Base-by-base conservation (phyloP, 2,888 invertebrate species). In the Pristionchus japonicus region DNA sequence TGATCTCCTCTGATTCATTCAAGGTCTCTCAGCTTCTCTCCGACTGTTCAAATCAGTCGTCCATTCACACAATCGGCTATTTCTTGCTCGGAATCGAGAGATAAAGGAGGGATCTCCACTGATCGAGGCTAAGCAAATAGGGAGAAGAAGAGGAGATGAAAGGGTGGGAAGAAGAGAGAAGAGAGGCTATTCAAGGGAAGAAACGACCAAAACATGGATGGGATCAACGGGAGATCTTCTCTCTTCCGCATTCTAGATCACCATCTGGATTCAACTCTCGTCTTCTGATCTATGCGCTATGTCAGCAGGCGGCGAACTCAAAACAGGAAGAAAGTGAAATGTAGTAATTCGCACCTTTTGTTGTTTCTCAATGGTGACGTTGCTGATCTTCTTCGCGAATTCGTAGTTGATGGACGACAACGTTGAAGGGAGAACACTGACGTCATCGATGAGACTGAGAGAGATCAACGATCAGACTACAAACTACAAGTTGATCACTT, bases 311-410 rank as follows among this genome's bases (percentile, higher is more conserved):
- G 31, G 31, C 31, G 11, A 34, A 61, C n/a, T 23, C 7, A 57
- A 47, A 6, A 47, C 47, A 47, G 47, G 47, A 47, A 52, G n/a
- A n/a, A n/a, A n/a, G n/a, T n/a, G 23, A 52, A 52, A 13, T 34
- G 67, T 17, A 17, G 20, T 20, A 37, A 31, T 70, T 31, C 31
- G 17, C 13, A 49, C 70, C 31, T 47, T 70, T n/a, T 67, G 47
- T 70, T 86, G 86, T 43, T 86, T 86, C 43, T 86, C 70, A 17
- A 37, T 31, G 43, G 70, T 27, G 27, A 86, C 70, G 0, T 6
- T 49, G 37, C 70, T 86, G 86, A 86, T 86, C 37, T 70, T 67
- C 43, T 37, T 47, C 31, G 86, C 86, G 15, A 86, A 49, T 31
- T 86, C 86, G 37, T 86, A 70, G 86, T 52, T 57, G 70, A 86